phyloP scores from a whole-genome alignment of 2,113 vertebrate genomes.

The Nothobranchius kuhntae region DNA sequence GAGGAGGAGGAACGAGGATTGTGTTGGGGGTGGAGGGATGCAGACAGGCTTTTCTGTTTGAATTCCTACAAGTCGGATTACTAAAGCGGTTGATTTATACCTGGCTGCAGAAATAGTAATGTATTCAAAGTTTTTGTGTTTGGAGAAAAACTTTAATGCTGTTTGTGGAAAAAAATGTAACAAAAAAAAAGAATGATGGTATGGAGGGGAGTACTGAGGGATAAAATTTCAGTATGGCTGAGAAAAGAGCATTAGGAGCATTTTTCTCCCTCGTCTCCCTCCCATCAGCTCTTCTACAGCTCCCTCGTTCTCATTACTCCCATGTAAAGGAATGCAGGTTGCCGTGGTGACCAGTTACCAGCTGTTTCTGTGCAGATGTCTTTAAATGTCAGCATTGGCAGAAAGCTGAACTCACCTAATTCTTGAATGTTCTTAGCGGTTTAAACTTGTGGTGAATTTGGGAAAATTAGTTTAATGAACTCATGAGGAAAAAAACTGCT shows the following conservation, averaged over 20 bases:
- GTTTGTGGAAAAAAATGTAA: not conserved
- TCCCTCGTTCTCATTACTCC: slow-evolving; percentile 81
- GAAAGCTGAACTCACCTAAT: not conserved
- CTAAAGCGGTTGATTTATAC: not conserved
- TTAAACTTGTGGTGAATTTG: not conserved
- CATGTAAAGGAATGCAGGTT: slow-evolving; percentile 87
- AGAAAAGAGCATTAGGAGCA: slow-evolving; percentile 33
- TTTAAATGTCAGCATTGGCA: not conserved
- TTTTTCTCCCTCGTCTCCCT: slow-evolving; percentile 21
- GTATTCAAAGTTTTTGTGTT: not conserved
- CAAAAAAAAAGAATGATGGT: not conserved
- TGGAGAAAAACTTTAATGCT: not conserved
- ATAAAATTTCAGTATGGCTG: slow-evolving; percentile 75
- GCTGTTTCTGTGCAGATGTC: slow-evolving; percentile 73
- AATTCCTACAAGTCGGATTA: not conserved
- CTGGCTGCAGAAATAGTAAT: not conserved
- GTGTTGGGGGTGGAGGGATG: slow-evolving; percentile 60
- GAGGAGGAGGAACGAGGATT: slow-evolving; percentile 17
- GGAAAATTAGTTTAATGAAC: not conserved
- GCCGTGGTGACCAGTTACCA: slow-evolving; percentile 78
- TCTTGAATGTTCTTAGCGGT: not conserved
- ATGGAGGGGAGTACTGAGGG: not conserved
- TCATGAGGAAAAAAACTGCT: not conserved
- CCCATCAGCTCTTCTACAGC: slow-evolving; percentile 50
- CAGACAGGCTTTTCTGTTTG: not conserved